A percentile compares a stretch with the other conserved stretches of the same genome.
Evolutionary conservation across 2,888 invertebrate genomes (phyloP).

Genomic region (Neocrepidodera transversa): DNA sequence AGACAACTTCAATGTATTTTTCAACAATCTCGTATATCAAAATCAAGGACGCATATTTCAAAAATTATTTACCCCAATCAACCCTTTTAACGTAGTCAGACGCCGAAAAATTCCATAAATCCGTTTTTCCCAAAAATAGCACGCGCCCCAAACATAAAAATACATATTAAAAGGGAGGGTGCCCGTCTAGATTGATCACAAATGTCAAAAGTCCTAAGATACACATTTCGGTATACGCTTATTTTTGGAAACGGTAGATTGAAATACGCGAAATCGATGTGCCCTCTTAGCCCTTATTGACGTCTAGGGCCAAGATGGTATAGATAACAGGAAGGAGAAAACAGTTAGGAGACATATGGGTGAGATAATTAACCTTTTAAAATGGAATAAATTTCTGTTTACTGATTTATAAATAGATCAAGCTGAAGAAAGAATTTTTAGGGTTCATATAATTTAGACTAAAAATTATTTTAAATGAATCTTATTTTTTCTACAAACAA

Average conservation of each 20-base stretch:
- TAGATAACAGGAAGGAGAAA: conserved; percentile 26
- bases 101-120: conserved; percentile 33
- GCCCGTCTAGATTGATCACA: conserved; percentile 49
- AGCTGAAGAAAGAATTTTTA: conserved; percentile 1
- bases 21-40: neutral
- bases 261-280: conserved; percentile 46
- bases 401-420: conserved; percentile 38
- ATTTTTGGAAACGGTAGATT: conserved; percentile 46
- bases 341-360: conserved; percentile 44
- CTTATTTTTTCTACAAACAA: no score
- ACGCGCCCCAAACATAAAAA: conserved; percentile 27
- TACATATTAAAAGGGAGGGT: conserved; percentile 29
- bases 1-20: no score
- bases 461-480: no score
- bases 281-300: conserved; percentile 43
- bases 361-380: conserved; percentile 50
- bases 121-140: conserved; percentile 30
- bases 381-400: conserved; percentile 45
- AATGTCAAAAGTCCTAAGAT: conserved; percentile 49
- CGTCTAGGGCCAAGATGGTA: conserved; percentile 30
- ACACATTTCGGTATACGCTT: conserved; percentile 43
- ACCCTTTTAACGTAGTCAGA: conserved; percentile 30
- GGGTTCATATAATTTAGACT: no score
- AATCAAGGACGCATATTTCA: conserved; percentile 12
- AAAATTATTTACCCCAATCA: conserved; percentile 19